Percentiles rank a stretch among this genome's conserved stretches.
phyloP scores from a whole-genome alignment of 2,797 vertebrate species.

The Scarus forsteni region DNA sequence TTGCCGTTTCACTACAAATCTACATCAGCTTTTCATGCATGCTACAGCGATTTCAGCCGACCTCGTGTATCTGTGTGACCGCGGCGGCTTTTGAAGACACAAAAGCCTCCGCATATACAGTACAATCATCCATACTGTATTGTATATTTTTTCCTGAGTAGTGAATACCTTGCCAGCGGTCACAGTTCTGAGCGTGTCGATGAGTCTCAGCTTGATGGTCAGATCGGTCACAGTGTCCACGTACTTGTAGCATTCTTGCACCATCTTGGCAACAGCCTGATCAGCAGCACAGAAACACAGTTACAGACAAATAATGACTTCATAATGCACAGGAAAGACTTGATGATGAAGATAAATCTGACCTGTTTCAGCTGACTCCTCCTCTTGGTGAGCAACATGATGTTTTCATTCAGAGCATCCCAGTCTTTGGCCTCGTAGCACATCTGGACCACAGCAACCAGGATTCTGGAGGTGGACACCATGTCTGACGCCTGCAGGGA shows the following conservation, averaged over 20 bases:
- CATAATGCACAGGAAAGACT: no score
- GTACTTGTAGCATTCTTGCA: slow-evolving; percentile 97
- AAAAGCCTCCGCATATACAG: no score
- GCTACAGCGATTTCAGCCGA: no score
- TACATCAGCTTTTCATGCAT: no score
- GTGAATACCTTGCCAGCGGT: slow-evolving; percentile 94
- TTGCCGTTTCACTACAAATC: no score
- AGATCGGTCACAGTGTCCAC: slow-evolving; percentile 93
- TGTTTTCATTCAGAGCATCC: slow-evolving; percentile 97
- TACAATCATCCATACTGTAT: no score
- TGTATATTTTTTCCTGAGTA: no score
- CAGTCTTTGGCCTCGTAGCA: slow-evolving; percentile 97
- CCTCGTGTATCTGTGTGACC: no score
- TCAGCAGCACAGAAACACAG: slow-evolving; percentile 6
- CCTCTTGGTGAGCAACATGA: slow-evolving; percentile 96
- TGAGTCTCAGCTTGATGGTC: slow-evolving; percentile 93
- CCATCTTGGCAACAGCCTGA: slow-evolving; percentile 99
- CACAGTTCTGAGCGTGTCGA: slow-evolving; percentile 96
- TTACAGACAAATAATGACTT: no score
- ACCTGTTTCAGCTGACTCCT: slow-evolving; percentile 98
- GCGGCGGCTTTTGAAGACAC: no score
- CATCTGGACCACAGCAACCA: slow-evolving; percentile 97
- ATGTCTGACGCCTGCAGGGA: slow-evolving; percentile 93
- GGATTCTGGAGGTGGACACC: slow-evolving; percentile 96
- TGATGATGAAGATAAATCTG: neutral